phyloP scores from a whole-genome alignment of 2,797 vertebrate genomes.

The Lateolabrax maculatus region DNA sequence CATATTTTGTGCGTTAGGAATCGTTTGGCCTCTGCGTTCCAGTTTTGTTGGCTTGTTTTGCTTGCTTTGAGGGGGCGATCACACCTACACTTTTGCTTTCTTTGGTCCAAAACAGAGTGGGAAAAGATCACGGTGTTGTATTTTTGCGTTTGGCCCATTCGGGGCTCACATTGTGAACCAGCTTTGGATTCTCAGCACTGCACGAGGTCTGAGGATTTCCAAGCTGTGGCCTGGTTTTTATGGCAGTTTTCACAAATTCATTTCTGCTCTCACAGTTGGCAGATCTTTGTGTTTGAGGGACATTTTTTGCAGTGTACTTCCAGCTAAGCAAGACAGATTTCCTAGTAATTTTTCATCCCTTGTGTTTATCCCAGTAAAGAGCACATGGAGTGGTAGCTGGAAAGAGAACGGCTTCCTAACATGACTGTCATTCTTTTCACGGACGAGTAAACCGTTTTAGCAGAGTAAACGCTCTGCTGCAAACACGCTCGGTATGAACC shows the following conservation, averaged over 20 bases:
- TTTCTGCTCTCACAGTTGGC: background rate
- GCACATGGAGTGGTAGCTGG: background rate
- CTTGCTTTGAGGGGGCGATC: conserved; percentile 37
- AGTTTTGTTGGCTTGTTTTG: conserved; percentile 42
- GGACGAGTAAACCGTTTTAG: conserved; percentile 5
- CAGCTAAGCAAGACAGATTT: background rate
- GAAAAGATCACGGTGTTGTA: background rate
- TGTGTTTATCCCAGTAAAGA: conserved; percentile 14
- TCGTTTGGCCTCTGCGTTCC: conserved; percentile 17
- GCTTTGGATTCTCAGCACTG: background rate
- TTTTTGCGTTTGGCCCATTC: conserved; percentile 11
- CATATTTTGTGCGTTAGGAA: conserved; percentile 35
- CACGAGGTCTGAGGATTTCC: background rate
- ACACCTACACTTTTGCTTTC: conserved; percentile 45
- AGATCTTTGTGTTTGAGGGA: background rate
- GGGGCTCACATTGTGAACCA: conserved; percentile 9
- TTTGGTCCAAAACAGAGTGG: conserved; percentile 33
- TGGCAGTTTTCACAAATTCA: background rate
- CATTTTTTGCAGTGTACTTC: background rate
- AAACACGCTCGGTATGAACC: background rate
- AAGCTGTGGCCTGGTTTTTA: background rate
- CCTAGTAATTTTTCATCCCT: background rate
- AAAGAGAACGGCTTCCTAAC: background rate
- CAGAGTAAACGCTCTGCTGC: background rate
- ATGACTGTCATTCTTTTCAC: background rate